phyloP scores from a whole-genome alignment of 1,140 invertebrate species.

The Atta texana region DNA sequence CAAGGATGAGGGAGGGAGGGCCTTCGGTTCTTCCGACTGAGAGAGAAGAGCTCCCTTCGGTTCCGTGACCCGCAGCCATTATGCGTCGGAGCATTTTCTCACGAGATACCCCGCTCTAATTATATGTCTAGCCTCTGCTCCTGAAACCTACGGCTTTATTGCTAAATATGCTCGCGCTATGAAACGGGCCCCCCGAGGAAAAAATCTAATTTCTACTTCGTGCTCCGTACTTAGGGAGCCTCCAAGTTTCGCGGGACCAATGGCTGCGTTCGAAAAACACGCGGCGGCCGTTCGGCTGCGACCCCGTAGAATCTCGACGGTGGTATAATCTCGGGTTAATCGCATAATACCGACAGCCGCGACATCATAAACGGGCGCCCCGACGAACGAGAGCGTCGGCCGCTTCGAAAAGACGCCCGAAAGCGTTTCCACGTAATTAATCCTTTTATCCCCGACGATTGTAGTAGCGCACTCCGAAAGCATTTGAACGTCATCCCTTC shows the following conservation, averaged over 20 bases:
- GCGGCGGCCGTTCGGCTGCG: slow-evolving; percentile 20
- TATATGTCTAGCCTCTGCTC: slow-evolving; percentile 84
- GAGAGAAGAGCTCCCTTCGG: slow-evolving; percentile 65
- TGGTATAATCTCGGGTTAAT: slow-evolving; percentile 51
- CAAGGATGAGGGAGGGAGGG: slow-evolving; percentile 16
- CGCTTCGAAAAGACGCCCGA: slow-evolving; percentile 18
- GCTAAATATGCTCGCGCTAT: slow-evolving; percentile 78
- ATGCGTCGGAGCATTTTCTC: slow-evolving; percentile 81
- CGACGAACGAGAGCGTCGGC: neutral
- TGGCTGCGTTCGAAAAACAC: slow-evolving; percentile 49
- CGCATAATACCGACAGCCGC: slow-evolving; percentile 48
- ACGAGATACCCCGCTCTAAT: slow-evolving; percentile 84
- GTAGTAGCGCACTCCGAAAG: neutral
- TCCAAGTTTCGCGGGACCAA: slow-evolving; percentile 50
- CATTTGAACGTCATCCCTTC: neutral
- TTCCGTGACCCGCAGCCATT: slow-evolving; percentile 83
- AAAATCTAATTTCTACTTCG: slow-evolving; percentile 81
- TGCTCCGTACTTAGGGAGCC: slow-evolving; percentile 65
- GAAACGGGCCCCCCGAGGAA: slow-evolving; percentile 66
- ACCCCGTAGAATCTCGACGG: neutral
- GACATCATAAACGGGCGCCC: slow-evolving; percentile 52
- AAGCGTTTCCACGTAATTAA: slow-evolving; percentile 45
- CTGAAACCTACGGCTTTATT: slow-evolving; percentile 83
- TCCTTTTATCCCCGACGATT: slow-evolving; percentile 8
- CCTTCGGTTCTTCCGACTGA: slow-evolving; percentile 32